Conservation (phyloP, 2,797 vertebrate species). For the Coreius guichenoti region DNA sequence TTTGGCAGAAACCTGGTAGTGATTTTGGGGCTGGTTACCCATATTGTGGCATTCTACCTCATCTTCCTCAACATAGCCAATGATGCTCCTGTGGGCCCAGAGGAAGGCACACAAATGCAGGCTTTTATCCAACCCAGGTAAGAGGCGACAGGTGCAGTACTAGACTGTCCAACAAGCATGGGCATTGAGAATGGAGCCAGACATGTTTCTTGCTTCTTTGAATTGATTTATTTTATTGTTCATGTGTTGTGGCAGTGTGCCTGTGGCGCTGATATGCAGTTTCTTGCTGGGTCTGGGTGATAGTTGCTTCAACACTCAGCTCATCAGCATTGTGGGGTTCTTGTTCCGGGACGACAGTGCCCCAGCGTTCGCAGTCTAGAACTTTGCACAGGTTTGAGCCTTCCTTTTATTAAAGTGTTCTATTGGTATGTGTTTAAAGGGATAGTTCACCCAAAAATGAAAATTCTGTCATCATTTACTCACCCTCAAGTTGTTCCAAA, state of each 20-base stretch:
- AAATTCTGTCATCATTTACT: too few species aligned
- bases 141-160: neutral
- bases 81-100: conserved; percentile 88
- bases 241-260: conserved; percentile 65
- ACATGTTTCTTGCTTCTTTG: neutral
- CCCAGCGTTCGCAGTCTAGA: conserved; percentile 94
- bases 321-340: conserved; percentile 93
- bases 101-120: conserved; percentile 83
- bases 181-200: neutral
- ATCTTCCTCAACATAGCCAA: conserved; percentile 94
- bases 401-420: neutral
- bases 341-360: conserved; percentile 90
- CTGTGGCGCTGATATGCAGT: conserved; percentile 91
- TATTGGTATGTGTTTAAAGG: too few species aligned
- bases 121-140: conserved; percentile 88
- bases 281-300: conserved; percentile 94
- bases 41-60: conserved; percentile 90
- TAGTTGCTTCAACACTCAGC: conserved; percentile 98
- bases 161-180: neutral
- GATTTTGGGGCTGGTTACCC: conserved; percentile 87
- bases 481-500: too few species aligned
- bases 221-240: conserved; percentile 24
- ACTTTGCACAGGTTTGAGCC: conserved; percentile 91
- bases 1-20: conserved; percentile 93
- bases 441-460: too few species aligned